A percentile compares a stretch with the other conserved stretches of the same genome.
Conservation (phyloP, 2,797 vertebrate genomes). For the Tenualosa thibaudeaui region DNA sequence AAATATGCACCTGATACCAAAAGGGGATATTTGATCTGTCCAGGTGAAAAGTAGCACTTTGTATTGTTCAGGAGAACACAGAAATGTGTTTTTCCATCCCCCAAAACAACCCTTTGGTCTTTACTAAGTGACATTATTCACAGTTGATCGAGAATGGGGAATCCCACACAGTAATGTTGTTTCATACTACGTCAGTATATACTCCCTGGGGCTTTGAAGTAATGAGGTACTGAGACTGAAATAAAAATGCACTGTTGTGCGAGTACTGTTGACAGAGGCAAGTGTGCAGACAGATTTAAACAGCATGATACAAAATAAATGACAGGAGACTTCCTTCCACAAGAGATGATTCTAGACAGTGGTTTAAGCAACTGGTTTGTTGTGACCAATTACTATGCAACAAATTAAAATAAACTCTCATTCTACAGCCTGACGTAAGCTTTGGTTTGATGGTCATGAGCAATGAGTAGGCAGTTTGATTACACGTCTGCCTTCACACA, state of each 20-base stretch:
- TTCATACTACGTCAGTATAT: neutral
- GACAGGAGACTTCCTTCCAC: neutral
- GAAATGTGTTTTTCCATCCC: slow-evolving; percentile 1
- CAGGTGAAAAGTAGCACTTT: neutral
- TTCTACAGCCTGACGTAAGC: neutral
- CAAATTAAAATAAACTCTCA: neutral
- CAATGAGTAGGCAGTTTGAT: neutral
- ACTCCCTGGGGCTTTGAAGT: neutral
- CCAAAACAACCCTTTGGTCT: slow-evolving; percentile 5
- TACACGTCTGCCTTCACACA: neutral
- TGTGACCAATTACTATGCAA: slow-evolving; percentile 11
- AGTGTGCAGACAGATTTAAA: neutral
- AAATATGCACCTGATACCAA: neutral
- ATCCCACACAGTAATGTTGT: slow-evolving; percentile 19
- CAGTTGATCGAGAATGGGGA: neutral
- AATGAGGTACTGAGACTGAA: neutral
- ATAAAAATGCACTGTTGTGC: neutral
- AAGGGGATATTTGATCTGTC: slow-evolving; percentile 6
- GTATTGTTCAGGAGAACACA: neutral
- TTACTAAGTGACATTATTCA: neutral
- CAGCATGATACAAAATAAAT: neutral
- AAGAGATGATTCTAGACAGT: neutral
- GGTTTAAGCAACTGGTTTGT: neutral
- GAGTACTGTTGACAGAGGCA: neutral
- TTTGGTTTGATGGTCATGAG: slow-evolving; percentile 2